These are phyloP conservation scores for Penaeus indicus DNA, from an alignment of 1,140 invertebrate genomes.

Conservation along the genomic window DNA sequence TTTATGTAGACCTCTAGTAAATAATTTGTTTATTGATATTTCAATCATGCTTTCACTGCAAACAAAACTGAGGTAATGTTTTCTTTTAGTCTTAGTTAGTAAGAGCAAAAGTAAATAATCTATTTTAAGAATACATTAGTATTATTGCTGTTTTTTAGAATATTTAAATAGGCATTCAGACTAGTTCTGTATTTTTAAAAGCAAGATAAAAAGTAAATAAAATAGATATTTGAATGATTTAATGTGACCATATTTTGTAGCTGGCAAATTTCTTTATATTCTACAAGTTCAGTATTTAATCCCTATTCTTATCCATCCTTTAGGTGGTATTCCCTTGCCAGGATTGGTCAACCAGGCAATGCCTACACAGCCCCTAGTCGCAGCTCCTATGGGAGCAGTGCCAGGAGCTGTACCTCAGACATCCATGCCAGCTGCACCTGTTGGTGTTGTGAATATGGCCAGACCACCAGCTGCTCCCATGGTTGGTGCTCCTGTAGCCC, in stretches of 20 bases:
- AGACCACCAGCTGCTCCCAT: background rate
- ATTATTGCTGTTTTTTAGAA: too few species aligned
- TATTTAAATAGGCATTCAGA: too few species aligned
- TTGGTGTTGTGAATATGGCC: slow-evolving; percentile 49
- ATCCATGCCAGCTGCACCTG: slow-evolving; percentile 64
- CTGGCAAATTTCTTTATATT: too few species aligned
- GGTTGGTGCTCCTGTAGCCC: slow-evolving; percentile 68
- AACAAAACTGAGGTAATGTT: too few species aligned
- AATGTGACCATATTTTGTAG: too few species aligned
- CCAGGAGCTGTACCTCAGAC: background rate
- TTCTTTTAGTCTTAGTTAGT: too few species aligned
- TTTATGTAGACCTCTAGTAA: background rate
- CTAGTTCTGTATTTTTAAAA: too few species aligned
- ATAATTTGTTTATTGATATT: background rate
- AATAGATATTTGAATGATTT: too few species aligned
- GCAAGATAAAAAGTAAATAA: too few species aligned
- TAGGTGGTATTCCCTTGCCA: slow-evolving; percentile 48
- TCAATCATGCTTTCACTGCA: too few species aligned
- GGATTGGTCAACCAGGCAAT: slow-evolving; percentile 22
- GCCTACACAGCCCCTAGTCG: background rate
- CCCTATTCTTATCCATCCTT: background rate
- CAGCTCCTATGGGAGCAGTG: slow-evolving; percentile 5
- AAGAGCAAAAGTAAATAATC: too few species aligned
- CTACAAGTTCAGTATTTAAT: background rate
- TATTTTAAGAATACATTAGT: too few species aligned